These are phyloP conservation scores for Miichthys miiuy DNA, from an alignment of 2,797 vertebrate species.

Conservation along the genomic window DNA sequence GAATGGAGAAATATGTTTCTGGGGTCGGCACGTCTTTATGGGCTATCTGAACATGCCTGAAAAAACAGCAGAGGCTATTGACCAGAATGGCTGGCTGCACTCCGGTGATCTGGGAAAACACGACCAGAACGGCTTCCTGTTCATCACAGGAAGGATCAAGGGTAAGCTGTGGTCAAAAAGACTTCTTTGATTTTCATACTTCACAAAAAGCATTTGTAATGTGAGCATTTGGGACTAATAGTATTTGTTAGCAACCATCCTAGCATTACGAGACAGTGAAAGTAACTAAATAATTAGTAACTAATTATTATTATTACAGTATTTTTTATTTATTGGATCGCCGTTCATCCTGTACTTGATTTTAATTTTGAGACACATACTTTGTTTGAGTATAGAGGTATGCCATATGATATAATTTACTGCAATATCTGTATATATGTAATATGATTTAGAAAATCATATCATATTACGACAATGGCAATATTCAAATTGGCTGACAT, in stretches of 20 bases:
- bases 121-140: slow-evolving; percentile 79
- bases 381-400: too few relatives aligned
- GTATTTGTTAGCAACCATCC: not conserved
- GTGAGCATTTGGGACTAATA: not conserved
- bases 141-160: slow-evolving; percentile 88
- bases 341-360: not conserved
- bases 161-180: slow-evolving; percentile 62
- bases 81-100: slow-evolving; percentile 86
- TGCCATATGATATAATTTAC: too few relatives aligned
- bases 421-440: too few relatives aligned
- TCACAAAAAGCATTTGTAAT: not conserved
- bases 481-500: too few relatives aligned
- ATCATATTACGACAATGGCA: too few relatives aligned
- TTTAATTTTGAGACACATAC: not conserved
- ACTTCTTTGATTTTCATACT: not conserved
- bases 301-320: not conserved
- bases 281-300: not conserved
- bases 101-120: slow-evolving; percentile 86
- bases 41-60: slow-evolving; percentile 86
- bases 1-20: slow-evolving; percentile 87
- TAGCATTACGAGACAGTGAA: not conserved
- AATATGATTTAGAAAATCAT: too few relatives aligned
- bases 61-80: slow-evolving; percentile 83
- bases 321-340: not conserved
- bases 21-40: slow-evolving; percentile 88